Evolutionary conservation across 2,797 vertebrate species (phyloP).

Genomic region (Pygocentrus nattereri): DNA sequence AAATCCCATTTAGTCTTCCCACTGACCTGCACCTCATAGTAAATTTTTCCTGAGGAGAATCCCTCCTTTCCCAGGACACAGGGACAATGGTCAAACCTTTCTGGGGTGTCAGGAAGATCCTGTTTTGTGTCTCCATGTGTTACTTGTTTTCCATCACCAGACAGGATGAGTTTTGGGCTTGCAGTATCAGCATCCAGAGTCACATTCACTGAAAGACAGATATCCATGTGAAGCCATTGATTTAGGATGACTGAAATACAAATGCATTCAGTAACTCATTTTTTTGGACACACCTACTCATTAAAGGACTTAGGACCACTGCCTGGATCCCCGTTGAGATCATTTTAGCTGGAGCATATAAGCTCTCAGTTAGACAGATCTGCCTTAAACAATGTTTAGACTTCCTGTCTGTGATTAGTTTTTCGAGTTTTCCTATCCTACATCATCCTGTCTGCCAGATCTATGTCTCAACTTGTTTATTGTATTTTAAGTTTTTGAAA

Average conservation of each 20-base stretch:
- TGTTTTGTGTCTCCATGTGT: slow-evolving; percentile 2
- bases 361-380: too few species aligned
- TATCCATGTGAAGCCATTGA: neutral
- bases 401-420: too few species aligned
- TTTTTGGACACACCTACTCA: too few species aligned
- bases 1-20: slow-evolving; percentile 35
- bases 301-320: too few species aligned
- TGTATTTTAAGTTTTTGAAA: too few species aligned
- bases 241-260: neutral
- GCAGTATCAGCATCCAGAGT: slow-evolving; percentile 38
- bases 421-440: too few species aligned
- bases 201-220: slow-evolving; percentile 28
- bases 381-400: too few species aligned
- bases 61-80: slow-evolving; percentile 35
- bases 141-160: slow-evolving; percentile 30
- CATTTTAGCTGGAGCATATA: too few species aligned
- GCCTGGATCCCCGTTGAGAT: too few species aligned
- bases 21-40: slow-evolving; percentile 25
- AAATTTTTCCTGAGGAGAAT: slow-evolving; percentile 31
- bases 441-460: too few species aligned
- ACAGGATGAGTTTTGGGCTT: neutral
- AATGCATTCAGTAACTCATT: neutral
- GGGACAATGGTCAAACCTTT: slow-evolving; percentile 18
- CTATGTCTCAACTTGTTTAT: too few species aligned
- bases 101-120: slow-evolving; percentile 12